These are phyloP conservation scores for Rhyacophila evoluta DNA, from an alignment of 2,888 invertebrate species.

Conservation along the genomic window DNA sequence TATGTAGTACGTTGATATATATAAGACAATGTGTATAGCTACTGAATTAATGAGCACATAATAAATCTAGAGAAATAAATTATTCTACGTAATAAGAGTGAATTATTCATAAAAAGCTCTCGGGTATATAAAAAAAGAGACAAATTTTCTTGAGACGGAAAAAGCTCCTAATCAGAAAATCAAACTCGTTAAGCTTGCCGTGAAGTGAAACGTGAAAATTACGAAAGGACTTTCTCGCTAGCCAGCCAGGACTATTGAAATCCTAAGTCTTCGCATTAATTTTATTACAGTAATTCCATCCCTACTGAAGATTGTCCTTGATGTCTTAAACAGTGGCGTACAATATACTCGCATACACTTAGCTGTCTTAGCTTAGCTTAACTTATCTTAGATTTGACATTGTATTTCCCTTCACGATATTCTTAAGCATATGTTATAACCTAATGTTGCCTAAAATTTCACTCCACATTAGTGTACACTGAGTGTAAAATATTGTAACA, in stretches of 20 bases:
- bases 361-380: too few species aligned
- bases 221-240: slow-evolving; percentile 45
- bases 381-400: too few species aligned
- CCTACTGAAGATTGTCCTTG: slow-evolving; percentile 34
- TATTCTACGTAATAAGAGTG: background rate
- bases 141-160: slow-evolving; percentile 28
- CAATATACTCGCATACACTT: too few species aligned
- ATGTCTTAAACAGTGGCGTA: background rate
- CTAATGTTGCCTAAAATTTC: too few species aligned
- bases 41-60: background rate
- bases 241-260: slow-evolving; percentile 53
- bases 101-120: slow-evolving; percentile 6
- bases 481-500: too few species aligned
- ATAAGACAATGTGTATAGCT: too few species aligned
- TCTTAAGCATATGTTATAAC: too few species aligned
- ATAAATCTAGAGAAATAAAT: background rate
- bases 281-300: slow-evolving; percentile 55
- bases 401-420: too few species aligned
- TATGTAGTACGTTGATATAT: too few species aligned
- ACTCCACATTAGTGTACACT: too few species aligned
- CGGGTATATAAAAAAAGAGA: background rate
- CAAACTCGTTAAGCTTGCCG: slow-evolving; percentile 48
- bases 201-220: slow-evolving; percentile 54
- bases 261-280: slow-evolving; percentile 55
- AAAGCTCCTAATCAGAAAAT: slow-evolving; percentile 43